These are phyloP conservation scores for Daphoenositta chrysoptera DNA, from an alignment of 2,113 vertebrate species.

Conservation along the genomic window DNA sequence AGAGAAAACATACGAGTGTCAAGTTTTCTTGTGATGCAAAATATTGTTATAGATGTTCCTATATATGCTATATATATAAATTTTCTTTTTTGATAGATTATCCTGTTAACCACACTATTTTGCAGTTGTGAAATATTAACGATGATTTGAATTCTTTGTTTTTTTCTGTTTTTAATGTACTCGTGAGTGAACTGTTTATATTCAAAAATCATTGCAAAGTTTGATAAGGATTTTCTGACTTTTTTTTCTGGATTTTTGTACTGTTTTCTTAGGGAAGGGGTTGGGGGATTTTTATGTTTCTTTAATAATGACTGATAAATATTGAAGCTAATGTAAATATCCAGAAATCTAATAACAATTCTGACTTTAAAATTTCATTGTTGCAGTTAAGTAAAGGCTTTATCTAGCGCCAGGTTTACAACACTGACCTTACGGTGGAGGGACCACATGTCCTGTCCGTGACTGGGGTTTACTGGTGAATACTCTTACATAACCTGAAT, in stretches of 20 bases:
- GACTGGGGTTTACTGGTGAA: neutral
- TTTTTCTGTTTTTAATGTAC: neutral
- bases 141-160: neutral
- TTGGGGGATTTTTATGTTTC: neutral
- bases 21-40: neutral
- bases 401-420: neutral
- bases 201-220: neutral
- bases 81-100: neutral
- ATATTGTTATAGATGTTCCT: neutral
- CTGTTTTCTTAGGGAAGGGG: neutral
- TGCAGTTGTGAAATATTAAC: neutral
- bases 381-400: neutral
- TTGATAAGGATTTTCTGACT: neutral
- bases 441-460: fast-evolving
- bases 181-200: neutral
- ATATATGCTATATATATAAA: neutral
- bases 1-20: fast-evolving
- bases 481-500: neutral
- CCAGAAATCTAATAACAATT: neutral
- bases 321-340: neutral
- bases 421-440: neutral
- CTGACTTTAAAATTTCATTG: neutral
- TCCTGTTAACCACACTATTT: neutral
- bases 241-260: neutral
- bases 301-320: neutral